These are phyloP conservation scores for Eublepharis macularius DNA, from an alignment of 2,113 vertebrate species.

Conservation along the genomic window DNA sequence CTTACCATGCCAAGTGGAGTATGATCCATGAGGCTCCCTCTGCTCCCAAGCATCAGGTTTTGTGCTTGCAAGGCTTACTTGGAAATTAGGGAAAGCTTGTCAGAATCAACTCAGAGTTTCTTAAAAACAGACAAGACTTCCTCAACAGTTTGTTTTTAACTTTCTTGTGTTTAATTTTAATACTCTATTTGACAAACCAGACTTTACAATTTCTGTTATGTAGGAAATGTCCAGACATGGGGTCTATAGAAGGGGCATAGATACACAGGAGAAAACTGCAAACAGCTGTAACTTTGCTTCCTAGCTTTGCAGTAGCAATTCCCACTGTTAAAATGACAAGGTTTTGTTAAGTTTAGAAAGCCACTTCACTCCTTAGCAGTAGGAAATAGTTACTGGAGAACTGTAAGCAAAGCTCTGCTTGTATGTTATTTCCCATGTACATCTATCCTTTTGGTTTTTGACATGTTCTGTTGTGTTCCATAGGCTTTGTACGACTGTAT, in stretches of 20 bases:
- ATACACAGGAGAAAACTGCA: background rate
- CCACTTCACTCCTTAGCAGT: background rate
- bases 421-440: background rate
- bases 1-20: too few relatives aligned
- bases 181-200: background rate
- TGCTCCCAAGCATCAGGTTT: too few relatives aligned
- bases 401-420: background rate
- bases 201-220: background rate
- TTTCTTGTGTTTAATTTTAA: constrained; percentile 8
- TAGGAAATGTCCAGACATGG: background rate
- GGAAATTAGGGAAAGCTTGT: too few relatives aligned
- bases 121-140: background rate
- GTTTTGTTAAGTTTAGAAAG: background rate
- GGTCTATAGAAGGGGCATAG: background rate
- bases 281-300: background rate
- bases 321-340: background rate
- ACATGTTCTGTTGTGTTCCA: background rate
- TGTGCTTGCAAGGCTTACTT: too few relatives aligned
- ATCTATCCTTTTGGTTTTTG: background rate
- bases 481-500: background rate
- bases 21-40: too few relatives aligned
- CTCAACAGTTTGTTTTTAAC: background rate
- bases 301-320: background rate
- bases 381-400: background rate
- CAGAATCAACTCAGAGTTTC: background rate